phyloP scores from a whole-genome alignment of 1,140 invertebrate species.

The Diorhabda carinulata region DNA sequence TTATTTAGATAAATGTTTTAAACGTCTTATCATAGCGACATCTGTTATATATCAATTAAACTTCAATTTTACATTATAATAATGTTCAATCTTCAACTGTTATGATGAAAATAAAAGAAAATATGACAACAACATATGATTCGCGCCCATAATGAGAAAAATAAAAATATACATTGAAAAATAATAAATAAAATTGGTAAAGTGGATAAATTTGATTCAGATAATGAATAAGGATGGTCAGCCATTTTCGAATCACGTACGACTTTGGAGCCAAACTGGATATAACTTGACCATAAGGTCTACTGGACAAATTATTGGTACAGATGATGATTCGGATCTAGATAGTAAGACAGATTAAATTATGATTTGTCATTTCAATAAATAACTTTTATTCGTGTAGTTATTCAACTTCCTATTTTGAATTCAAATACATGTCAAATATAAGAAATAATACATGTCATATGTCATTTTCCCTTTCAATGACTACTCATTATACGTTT shows the following conservation, averaged over 20 bases:
- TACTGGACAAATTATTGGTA: slow-evolving; percentile 25
- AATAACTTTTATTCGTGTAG: not conserved
- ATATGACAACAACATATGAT: too few species aligned
- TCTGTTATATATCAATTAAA: too few species aligned
- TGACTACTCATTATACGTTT: not conserved
- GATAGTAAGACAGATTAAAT: slow-evolving; percentile 18
- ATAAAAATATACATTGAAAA: too few species aligned
- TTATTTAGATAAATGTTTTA: too few species aligned
- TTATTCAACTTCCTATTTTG: not conserved
- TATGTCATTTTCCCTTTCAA: not conserved
- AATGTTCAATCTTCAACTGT: too few species aligned
- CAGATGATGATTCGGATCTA: slow-evolving; percentile 23
- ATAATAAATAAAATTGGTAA: too few species aligned
- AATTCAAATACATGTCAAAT: not conserved
- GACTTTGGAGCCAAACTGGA: slow-evolving; percentile 23
- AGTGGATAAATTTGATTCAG: not conserved
- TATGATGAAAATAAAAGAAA: too few species aligned
- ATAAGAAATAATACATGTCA: not conserved
- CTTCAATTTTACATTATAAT: too few species aligned
- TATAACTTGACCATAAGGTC: slow-evolving; percentile 26
- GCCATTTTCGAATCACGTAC: slow-evolving; percentile 21
- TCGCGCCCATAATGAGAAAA: too few species aligned
- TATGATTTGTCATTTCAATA: not conserved
- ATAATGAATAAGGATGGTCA: slow-evolving; percentile 11
- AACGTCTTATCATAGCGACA: too few species aligned